Percentiles rank a stretch among this genome's conserved stretches.
These are phyloP conservation scores for Gnathonemus longibarbis DNA, from an alignment of 2,113 vertebrate genomes.

Conservation along the genomic window DNA sequence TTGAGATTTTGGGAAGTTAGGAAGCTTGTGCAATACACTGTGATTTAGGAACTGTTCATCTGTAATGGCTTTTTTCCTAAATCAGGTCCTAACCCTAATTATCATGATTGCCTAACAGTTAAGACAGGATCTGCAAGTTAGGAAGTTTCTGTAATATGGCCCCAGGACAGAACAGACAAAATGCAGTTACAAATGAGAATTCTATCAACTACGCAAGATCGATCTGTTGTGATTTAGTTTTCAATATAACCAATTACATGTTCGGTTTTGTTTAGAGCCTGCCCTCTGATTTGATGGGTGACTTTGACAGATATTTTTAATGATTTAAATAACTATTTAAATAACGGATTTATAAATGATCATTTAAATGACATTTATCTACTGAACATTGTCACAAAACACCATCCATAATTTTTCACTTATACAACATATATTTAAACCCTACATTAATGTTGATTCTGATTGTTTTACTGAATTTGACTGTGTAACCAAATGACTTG, in stretches of 20 bases:
- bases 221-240: not conserved
- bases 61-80: not conserved
- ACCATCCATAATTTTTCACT: conserved; percentile 19
- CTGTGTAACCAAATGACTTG: not conserved
- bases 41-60: not conserved
- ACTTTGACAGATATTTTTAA: not conserved
- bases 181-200: not conserved
- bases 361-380: not conserved
- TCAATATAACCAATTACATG: not conserved
- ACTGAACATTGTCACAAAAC: not conserved
- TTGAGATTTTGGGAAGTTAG: not conserved
- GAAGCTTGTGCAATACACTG: not conserved
- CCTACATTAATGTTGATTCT: not conserved
- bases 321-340: not conserved
- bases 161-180: not conserved
- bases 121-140: not conserved
- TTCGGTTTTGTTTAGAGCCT: not conserved
- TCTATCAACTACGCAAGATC: not conserved
- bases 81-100: not conserved
- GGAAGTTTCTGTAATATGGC: not conserved
- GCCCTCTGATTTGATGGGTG: not conserved
- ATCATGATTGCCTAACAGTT: not conserved
- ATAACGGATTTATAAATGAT: not conserved
- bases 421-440: not conserved
- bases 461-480: not conserved